These are phyloP conservation scores for Phalacrocorax brasilianus DNA, from an alignment of 2,113 vertebrate species.

Conservation along the genomic window DNA sequence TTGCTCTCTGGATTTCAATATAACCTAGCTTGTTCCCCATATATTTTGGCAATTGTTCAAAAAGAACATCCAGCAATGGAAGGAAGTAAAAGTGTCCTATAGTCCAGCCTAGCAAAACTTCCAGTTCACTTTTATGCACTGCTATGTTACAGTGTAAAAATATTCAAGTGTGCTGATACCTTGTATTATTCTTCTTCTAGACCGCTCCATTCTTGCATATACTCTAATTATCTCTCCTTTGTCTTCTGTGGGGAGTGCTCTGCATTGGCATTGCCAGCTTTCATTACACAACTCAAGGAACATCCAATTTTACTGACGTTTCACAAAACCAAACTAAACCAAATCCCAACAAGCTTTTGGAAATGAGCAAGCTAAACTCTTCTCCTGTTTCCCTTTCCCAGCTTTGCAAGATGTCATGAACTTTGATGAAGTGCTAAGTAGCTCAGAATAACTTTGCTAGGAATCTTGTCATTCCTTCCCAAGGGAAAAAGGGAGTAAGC, in stretches of 20 bases:
- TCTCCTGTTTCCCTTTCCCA: neutral
- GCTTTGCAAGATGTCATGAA: neutral
- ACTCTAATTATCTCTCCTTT: neutral
- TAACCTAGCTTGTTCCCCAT: neutral
- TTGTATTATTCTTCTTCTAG: neutral
- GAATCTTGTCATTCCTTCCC: neutral
- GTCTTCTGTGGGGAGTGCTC: neutral
- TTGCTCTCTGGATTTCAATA: neutral
- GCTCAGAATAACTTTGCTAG: neutral
- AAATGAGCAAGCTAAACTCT: neutral
- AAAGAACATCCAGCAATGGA: neutral
- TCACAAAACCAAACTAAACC: neutral
- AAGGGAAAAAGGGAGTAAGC: neutral
- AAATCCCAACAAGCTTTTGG: neutral
- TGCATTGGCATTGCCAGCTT: neutral
- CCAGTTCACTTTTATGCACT: neutral
- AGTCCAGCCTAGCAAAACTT: neutral
- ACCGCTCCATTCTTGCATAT: neutral
- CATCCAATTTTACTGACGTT: neutral
- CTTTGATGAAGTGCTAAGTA: neutral
- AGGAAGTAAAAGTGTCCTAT: fast-evolving
- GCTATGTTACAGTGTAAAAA: neutral
- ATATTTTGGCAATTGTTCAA: neutral
- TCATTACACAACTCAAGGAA: neutral
- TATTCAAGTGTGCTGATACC: neutral